Evolutionary conservation across 1,140 invertebrate genomes (phyloP), one percentile per base, ranked within the genome.

Genomic region (Teleogryllus occipitalis): DNA sequence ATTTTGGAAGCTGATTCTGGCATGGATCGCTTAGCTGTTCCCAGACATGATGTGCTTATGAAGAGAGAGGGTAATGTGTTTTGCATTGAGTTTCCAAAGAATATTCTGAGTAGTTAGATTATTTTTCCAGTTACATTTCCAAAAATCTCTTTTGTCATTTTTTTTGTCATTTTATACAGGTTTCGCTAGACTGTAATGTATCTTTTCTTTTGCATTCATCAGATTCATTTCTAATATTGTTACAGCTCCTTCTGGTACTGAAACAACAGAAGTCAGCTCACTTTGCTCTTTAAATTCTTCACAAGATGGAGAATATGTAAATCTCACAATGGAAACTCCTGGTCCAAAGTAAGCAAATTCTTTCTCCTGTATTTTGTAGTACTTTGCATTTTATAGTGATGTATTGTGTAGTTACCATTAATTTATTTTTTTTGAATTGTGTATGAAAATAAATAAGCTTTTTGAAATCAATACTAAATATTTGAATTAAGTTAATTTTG

Each of bases 231-330:
- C 54, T 65, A 65, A 65, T 65, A 14, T 65, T 65, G 10, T 85
- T 85, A 47, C 84, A 89, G 88, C 86, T 82, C 86, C 87, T 39
- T 89, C 89, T 65, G 85, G 87, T 77, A 88, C 87, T 65, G 88
- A 89, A 84, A 90, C 89, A 74, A 90, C 89, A 10, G 89, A 90
- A 82, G 86, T 89, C 54, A 88, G 87, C 83, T 90, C 90, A 49
- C 84, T 90, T 82, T 90, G 87, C 83, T 90, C 89, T 75, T 83
- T 90, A 47, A 90, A 88, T 81, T 90, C 89, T 7, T 87, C 86
- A 46, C 88, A 88, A 79, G 87, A 87, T 49, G 89, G 88, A 75
- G 88, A 89, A 81, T 88, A 89, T 83, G 87, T 88, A 74, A 88
- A 87, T 82, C 83, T 87, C 80, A 85, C 84, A 82, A 82, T 84